phyloP scores from a whole-genome alignment of 2,113 vertebrate genomes.

The Cryptotis parvus region DNA sequence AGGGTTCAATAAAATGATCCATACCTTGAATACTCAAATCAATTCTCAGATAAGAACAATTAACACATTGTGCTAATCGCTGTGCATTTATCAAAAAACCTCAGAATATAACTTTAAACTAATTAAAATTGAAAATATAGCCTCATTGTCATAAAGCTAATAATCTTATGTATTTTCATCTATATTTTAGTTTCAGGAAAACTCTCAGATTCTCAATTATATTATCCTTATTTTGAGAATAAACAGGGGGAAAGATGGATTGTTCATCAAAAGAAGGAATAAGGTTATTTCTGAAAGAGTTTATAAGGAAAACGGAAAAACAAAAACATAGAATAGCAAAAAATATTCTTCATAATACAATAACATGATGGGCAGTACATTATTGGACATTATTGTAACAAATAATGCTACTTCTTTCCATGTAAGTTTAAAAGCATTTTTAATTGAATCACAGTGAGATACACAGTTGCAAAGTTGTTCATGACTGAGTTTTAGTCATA shows the following conservation, averaged over 20 bases:
- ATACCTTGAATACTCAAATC: constrained; percentile 33
- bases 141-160: not conserved
- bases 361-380: not conserved
- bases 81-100: not conserved
- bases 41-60: not conserved
- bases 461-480: too few species aligned
- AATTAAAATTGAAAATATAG: not conserved
- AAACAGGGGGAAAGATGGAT: not conserved
- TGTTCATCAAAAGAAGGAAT: not conserved
- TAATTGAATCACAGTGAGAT: too few species aligned
- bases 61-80: not conserved
- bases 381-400: not conserved
- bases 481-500: too few species aligned
- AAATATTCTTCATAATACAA: not conserved
- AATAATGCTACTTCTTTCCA: not conserved
- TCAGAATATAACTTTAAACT: not conserved
- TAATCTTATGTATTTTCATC: not conserved
- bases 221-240: constrained; percentile 30
- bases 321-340: not conserved
- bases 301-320: not conserved
- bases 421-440: not conserved
- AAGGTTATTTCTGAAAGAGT: not conserved
- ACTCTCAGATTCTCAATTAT: not conserved
- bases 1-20: not conserved
- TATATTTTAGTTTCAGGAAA: constrained; percentile 28